Percentiles rank a stretch among this genome's conserved stretches.
phyloP scores from a whole-genome alignment of 2,113 vertebrate genomes.

The Callaeas wilsoni region DNA sequence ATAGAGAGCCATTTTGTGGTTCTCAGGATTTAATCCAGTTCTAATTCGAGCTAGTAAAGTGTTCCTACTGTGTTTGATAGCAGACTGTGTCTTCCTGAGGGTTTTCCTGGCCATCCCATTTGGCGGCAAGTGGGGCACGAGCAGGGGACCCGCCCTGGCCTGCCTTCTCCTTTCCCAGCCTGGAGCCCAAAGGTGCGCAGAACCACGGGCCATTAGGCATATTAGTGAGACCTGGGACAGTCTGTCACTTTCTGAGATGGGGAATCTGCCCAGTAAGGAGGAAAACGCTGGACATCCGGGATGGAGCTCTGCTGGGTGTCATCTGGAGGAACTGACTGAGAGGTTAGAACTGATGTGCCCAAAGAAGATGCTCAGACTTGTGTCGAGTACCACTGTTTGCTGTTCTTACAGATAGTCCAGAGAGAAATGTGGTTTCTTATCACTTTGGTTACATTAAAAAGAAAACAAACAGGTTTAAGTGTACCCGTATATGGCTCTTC shows the following conservation, averaged over 20 bases:
- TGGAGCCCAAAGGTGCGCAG: neutral
- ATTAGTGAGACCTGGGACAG: neutral
- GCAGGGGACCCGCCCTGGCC: too few relatives aligned
- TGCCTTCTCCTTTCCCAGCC: neutral
- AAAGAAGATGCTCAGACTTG: neutral
- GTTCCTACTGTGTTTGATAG: neutral
- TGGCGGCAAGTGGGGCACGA: neutral
- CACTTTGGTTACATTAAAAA: neutral
- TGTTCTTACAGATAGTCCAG: neutral
- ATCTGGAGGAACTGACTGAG: neutral
- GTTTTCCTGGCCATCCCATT: neutral
- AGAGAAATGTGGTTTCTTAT: neutral
- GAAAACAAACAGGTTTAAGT: neutral
- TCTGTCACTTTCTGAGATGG: neutral
- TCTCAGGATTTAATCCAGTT: neutral
- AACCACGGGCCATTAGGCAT: rapidly evolving
- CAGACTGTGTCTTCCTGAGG: neutral
- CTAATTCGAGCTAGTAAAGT: neutral
- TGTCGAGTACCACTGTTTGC: neutral
- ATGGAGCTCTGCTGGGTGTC: neutral
- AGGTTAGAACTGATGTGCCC: too few relatives aligned
- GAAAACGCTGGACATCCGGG: rapidly evolving
- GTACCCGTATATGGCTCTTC: neutral
- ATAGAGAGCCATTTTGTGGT: neutral
- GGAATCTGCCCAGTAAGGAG: neutral